Evolutionary conservation across 2,888 invertebrate genomes (phyloP).

Genomic region (Drosophila suboccidentalis): DNA sequence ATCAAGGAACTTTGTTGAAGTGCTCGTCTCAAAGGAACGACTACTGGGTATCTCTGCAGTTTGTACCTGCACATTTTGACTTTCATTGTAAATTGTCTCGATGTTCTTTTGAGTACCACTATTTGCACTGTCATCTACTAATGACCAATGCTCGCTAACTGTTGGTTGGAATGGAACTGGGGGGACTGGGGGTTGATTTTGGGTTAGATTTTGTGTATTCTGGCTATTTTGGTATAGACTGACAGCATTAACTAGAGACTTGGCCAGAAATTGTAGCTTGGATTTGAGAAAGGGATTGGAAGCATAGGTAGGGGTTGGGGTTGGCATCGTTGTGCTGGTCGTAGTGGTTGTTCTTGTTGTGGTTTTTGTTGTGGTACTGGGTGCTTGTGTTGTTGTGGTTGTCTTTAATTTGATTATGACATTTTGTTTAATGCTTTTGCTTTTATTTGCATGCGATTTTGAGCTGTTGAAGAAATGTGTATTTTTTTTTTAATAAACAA

Average conservation of each 20-base stretch:
- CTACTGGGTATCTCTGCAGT: conserved; percentile 62
- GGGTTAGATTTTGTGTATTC: conserved; percentile 21
- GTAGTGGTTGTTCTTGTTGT: conserved; percentile 29
- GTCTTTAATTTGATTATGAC: conserved; percentile 62
- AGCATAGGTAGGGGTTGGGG: conserved; percentile 41
- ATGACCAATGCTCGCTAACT: conserved; percentile 34
- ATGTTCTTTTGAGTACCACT: conserved; percentile 43
- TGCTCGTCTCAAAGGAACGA: conserved; percentile 58
- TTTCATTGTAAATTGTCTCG: conserved; percentile 80
- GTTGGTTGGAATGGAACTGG: conserved; percentile 11
- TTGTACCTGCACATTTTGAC: conserved; percentile 77
- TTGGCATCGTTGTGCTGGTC: conserved; percentile 35
- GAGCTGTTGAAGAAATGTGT: conserved; percentile 84
- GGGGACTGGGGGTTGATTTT: conserved; percentile 24
- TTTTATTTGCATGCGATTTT: conserved; percentile 83
- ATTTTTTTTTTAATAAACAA: conserved; percentile 61
- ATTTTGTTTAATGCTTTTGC: conserved; percentile 73
- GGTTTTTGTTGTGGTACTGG: conserved; percentile 49
- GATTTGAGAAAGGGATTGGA: conserved; percentile 74
- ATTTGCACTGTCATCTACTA: conserved; percentile 52
- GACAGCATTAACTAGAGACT: conserved; percentile 63
- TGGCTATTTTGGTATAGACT: conserved; percentile 38
- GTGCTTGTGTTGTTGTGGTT: conserved; percentile 64
- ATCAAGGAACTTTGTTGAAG: conserved; percentile 64
- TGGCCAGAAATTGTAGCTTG: conserved; percentile 58